These are phyloP conservation scores for Rhadinocentrus ornatus DNA, from an alignment of 2,797 vertebrate genomes.

Conservation along the genomic window DNA sequence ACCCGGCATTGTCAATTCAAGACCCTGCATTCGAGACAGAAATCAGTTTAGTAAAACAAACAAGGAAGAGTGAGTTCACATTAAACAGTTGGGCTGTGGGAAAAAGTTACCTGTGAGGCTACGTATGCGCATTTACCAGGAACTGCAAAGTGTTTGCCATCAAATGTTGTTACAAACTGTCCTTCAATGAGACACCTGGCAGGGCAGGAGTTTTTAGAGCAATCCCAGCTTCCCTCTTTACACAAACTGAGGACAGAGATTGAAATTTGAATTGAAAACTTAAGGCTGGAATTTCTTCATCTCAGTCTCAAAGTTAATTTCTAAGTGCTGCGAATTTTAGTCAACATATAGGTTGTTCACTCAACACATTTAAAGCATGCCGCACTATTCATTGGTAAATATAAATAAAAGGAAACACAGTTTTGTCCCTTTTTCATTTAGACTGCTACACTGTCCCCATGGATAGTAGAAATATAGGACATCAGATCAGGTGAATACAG, in stretches of 20 bases:
- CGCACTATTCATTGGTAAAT: too few species aligned
- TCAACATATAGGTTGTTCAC: too few species aligned
- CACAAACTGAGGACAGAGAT: slow-evolving; percentile 73
- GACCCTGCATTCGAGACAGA: slow-evolving; percentile 39
- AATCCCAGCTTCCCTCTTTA: slow-evolving; percentile 80
- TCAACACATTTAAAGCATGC: too few species aligned
- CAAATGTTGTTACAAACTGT: slow-evolving; percentile 82
- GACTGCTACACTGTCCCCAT: too few species aligned
- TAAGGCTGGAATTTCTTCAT: too few species aligned
- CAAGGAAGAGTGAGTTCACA: neutral
- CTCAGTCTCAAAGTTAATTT: neutral
- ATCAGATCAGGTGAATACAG: too few species aligned
- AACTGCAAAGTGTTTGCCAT: slow-evolving; percentile 81
- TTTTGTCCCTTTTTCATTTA: too few species aligned
- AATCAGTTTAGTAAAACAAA: neutral
- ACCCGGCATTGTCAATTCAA: slow-evolving; percentile 54
- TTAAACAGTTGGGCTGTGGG: neutral
- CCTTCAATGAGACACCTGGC: slow-evolving; percentile 81
- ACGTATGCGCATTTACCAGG: slow-evolving; percentile 83
- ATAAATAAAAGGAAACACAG: too few species aligned
- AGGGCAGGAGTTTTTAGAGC: slow-evolving; percentile 73
- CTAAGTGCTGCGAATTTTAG: too few species aligned
- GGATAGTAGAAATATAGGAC: too few species aligned
- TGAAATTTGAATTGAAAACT: neutral
- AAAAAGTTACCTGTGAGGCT: slow-evolving; percentile 71